phyloP scores from a whole-genome alignment of 2,113 vertebrate genomes.

The Ariopsis seemanni region DNA sequence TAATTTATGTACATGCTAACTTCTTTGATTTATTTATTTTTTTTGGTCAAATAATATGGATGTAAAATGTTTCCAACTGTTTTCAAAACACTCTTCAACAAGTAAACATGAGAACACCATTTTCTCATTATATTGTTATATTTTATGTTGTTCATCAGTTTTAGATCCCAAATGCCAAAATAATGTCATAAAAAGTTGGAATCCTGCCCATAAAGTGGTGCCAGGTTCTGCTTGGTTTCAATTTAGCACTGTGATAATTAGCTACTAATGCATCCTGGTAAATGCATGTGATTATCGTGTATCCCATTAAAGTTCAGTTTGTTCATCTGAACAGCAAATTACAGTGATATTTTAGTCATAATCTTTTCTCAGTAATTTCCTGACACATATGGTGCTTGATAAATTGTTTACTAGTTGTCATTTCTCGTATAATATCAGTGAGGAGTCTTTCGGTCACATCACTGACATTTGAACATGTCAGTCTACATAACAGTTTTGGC shows the following conservation, averaged over 20 bases:
- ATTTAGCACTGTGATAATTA: background rate
- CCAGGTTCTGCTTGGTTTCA: background rate
- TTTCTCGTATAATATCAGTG: background rate
- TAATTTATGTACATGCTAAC: background rate
- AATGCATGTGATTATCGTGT: background rate
- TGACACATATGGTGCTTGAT: background rate
- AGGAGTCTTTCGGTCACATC: background rate
- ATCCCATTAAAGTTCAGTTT: background rate
- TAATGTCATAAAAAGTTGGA: background rate
- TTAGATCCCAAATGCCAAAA: background rate
- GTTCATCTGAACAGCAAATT: background rate
- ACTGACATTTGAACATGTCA: background rate
- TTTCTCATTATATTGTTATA: background rate
- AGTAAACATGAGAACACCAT: background rate
- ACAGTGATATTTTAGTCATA: background rate
- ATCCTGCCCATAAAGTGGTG: background rate
- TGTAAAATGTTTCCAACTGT: background rate
- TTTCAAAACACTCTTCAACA: background rate
- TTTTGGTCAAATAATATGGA: background rate
- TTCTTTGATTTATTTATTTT: background rate
- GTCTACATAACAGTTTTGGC: background rate
- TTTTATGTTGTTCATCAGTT: background rate
- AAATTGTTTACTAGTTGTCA: background rate
- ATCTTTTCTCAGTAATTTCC: background rate
- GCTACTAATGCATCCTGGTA: background rate